Evolutionary conservation across 92 coral and sea anemone species (phyloP).

Genomic region (Palythoa grandis): DNA sequence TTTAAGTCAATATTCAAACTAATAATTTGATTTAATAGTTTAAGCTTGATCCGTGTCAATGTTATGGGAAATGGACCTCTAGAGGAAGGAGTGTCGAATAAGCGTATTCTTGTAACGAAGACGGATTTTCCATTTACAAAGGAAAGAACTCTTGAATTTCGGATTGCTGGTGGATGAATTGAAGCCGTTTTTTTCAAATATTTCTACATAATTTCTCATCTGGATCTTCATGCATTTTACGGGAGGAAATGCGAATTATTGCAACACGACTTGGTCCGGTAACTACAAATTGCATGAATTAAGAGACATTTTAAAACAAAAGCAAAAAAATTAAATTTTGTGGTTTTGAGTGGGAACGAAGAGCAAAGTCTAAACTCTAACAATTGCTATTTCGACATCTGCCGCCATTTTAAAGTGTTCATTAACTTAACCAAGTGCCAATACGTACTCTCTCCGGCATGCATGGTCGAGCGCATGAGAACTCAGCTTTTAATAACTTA

Average conservation of each 20-base stretch:
- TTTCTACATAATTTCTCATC: not conserved
- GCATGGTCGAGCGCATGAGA: constrained; percentile 29
- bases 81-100: not conserved
- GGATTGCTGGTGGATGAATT: constrained; percentile 4
- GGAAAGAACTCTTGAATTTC: constrained; percentile 4
- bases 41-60: constrained; percentile 36
- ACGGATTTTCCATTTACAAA: not conserved
- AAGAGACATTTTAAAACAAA: not conserved
- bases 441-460: not conserved
- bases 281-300: not conserved
- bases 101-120: not conserved
- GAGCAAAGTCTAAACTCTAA: not conserved
- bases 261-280: constrained; percentile 47
- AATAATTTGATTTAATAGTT: constrained; percentile 40
- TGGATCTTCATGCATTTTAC: constrained; percentile 47
- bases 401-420: constrained; percentile 17
- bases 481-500: not conserved
- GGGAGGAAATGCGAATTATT: constrained; percentile 36
- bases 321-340: too few species aligned
- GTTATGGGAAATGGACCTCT: not conserved
- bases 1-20: constrained; percentile 32
- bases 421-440: not conserved
- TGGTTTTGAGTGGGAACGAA: not conserved
- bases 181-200: not conserved
- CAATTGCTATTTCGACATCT: not conserved